A percentile compares a stretch with the other conserved stretches of the same genome.
These are phyloP conservation scores for Anticlea derivata DNA, from an alignment of 2,888 invertebrate species.

Conservation along the genomic window DNA sequence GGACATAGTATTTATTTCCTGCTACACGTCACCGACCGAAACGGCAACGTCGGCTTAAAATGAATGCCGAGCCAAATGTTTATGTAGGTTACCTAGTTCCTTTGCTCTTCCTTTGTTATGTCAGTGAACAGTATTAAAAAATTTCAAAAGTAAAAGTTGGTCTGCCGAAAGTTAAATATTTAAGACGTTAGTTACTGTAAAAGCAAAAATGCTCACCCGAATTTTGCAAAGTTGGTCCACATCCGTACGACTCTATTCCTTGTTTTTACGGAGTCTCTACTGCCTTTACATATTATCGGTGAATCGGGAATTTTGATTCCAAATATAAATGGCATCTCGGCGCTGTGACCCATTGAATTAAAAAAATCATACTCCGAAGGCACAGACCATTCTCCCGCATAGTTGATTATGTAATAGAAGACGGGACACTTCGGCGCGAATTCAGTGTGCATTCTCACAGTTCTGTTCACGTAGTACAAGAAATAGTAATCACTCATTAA, in stretches of 20 bases:
- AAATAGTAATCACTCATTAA: slow-evolving; percentile 72
- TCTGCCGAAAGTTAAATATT: not conserved
- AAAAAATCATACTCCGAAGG: slow-evolving; percentile 54
- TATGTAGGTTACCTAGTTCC: no score
- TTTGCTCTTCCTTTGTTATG: no score
- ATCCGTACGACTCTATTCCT: slow-evolving; percentile 66
- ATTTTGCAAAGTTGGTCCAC: slow-evolving; percentile 82
- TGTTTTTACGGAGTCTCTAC: slow-evolving; percentile 62
- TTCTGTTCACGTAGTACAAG: slow-evolving; percentile 68
- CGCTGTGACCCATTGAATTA: slow-evolving; percentile 64
- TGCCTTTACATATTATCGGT: slow-evolving; percentile 54
- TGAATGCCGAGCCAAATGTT: no score
- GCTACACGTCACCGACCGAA: no score
- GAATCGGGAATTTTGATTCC: slow-evolving; percentile 48
- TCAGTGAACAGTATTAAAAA: no score
- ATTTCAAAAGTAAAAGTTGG: no score
- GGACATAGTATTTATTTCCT: no score
- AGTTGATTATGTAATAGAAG: slow-evolving; percentile 70
- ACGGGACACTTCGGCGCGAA: slow-evolving; percentile 60
- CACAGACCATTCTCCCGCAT: slow-evolving; percentile 65
- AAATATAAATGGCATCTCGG: slow-evolving; percentile 71
- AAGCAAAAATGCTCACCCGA: slow-evolving; percentile 65
- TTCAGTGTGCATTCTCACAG: slow-evolving; percentile 62
- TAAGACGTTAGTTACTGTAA: no score
- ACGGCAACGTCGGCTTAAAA: no score